These are phyloP conservation scores for Drosophila persimilis DNA, from an alignment of 1,140 invertebrate genomes.

Conservation along the genomic window DNA sequence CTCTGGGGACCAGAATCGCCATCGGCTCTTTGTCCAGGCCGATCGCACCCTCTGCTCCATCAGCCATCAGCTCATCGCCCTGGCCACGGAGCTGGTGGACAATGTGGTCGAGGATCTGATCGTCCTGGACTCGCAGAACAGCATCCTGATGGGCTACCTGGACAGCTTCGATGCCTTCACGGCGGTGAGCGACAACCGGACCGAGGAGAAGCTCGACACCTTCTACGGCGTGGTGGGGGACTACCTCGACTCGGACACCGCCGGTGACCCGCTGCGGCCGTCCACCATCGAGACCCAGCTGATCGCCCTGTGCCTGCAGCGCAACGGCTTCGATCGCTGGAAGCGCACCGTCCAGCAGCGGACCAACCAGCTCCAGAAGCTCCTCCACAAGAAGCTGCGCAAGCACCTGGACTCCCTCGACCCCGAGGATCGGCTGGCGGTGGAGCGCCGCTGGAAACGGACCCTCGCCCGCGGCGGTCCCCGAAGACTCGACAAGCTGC, in stretches of 20 bases:
- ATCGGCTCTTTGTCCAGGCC: constrained; percentile 50
- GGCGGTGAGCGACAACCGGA: constrained; percentile 21
- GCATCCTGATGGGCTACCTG: constrained; percentile 38
- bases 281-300: constrained; percentile 53
- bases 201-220: constrained; percentile 27
- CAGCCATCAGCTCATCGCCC: constrained; percentile 36
- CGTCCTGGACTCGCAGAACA: constrained; percentile 57
- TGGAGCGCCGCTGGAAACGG: constrained; percentile 49
- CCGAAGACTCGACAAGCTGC: constrained; percentile 47
- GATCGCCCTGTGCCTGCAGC: constrained; percentile 58
- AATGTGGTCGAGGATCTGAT: constrained; percentile 61
- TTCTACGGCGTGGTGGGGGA: constrained; percentile 52
- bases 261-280: constrained; percentile 34
- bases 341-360: constrained; percentile 62
- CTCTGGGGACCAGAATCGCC: constrained; percentile 45
- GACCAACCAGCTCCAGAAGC: constrained; percentile 45
- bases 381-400: constrained; percentile 38
- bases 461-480: constrained; percentile 38
- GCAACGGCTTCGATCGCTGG: constrained; percentile 67
- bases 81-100: constrained; percentile 59
- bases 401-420: constrained; percentile 48
- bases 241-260: constrained; percentile 52
- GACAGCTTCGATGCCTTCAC: constrained; percentile 48
- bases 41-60: constrained; percentile 47
- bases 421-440: constrained; percentile 37